These are phyloP conservation scores for Aspidiotus destructor DNA, from an alignment of 2,888 invertebrate species.

Conservation along the genomic window DNA sequence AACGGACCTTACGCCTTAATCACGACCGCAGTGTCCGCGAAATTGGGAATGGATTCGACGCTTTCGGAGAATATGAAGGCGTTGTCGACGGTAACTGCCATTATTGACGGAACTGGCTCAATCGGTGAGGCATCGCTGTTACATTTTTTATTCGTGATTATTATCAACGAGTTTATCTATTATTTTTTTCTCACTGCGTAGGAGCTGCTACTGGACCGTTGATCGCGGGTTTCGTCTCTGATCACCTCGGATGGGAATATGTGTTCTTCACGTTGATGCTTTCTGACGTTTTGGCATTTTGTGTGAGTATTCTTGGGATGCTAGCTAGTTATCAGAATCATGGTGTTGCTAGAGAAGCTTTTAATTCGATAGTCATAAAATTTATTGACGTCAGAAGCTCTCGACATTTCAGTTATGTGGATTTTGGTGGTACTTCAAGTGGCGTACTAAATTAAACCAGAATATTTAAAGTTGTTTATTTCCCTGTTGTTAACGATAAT, in stretches of 20 bases:
- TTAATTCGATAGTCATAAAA: too few species aligned
- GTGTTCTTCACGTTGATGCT: slow-evolving; percentile 86
- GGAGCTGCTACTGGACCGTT: slow-evolving; percentile 90
- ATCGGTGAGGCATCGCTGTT: slow-evolving; percentile 49
- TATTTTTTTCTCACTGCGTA: slow-evolving; percentile 39
- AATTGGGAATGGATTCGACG: slow-evolving; percentile 79
- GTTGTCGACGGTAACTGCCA: slow-evolving; percentile 92
- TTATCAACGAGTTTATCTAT: too few species aligned
- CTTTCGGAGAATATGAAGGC: slow-evolving; percentile 78
- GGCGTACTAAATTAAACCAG: too few species aligned
- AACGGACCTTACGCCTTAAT: slow-evolving; percentile 95
- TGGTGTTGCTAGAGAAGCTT: too few species aligned
- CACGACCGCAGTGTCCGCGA: slow-evolving; percentile 92
- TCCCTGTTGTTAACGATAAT: too few species aligned
- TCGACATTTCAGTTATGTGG: too few species aligned
- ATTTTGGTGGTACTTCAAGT: too few species aligned
- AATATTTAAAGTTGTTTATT: too few species aligned
- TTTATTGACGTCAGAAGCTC: too few species aligned
- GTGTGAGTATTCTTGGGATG: slow-evolving; percentile 45
- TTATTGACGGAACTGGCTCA: slow-evolving; percentile 93
- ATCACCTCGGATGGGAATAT: slow-evolving; percentile 60
- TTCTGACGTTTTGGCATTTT: slow-evolving; percentile 66
- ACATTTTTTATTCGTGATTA: background rate
- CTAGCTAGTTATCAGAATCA: too few species aligned
- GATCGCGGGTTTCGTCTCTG: slow-evolving; percentile 70